phyloP scores from a whole-genome alignment of 2,797 vertebrate genomes.

The Microctenopoma stevenorrisi region DNA sequence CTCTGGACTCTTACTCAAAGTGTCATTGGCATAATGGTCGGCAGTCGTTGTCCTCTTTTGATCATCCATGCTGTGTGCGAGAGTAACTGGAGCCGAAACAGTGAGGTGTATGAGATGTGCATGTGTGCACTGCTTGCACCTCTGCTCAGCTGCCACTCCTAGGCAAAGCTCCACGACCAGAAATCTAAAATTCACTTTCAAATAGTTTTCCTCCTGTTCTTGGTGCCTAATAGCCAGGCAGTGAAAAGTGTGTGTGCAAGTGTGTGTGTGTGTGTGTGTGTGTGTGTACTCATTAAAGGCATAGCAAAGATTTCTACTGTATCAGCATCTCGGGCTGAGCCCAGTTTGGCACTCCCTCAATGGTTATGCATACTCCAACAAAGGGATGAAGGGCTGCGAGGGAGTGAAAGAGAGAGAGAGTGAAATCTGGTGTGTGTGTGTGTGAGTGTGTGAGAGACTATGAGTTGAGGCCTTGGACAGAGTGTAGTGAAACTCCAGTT shows the following conservation, averaged over 20 bases:
- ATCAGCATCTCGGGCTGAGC: slow-evolving; percentile 83
- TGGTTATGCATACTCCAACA: slow-evolving; percentile 65
- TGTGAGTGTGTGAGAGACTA: slow-evolving; percentile 29
- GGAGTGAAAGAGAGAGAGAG: slow-evolving; percentile 47
- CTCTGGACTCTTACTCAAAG: slow-evolving; percentile 90
- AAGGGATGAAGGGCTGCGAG: slow-evolving; percentile 56
- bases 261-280: slow-evolving; percentile 18
- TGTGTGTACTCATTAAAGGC: slow-evolving; percentile 83
- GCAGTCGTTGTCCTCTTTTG: slow-evolving; percentile 88
- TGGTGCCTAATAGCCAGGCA: slow-evolving; percentile 83
- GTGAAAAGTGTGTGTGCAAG: slow-evolving; percentile 60
- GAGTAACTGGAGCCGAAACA: slow-evolving; percentile 80
- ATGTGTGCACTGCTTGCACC: slow-evolving; percentile 54
- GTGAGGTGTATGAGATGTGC: slow-evolving; percentile 48
- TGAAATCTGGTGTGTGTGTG: slow-evolving; percentile 12
- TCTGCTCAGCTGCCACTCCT: slow-evolving; percentile 77
- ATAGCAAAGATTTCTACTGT: slow-evolving; percentile 79
- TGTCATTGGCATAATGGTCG: slow-evolving; percentile 91
- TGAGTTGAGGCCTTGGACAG: slow-evolving; percentile 62
- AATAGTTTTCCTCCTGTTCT: slow-evolving; percentile 83
- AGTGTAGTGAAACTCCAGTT: slow-evolving; percentile 58
- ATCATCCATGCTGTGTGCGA: slow-evolving; percentile 86
- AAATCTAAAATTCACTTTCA: slow-evolving; percentile 91
- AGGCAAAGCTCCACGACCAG: slow-evolving; percentile 82
- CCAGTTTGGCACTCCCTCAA: slow-evolving; percentile 74